Conservation (phyloP, 2,797 vertebrate genomes). For the Lepus townsendii region DNA sequence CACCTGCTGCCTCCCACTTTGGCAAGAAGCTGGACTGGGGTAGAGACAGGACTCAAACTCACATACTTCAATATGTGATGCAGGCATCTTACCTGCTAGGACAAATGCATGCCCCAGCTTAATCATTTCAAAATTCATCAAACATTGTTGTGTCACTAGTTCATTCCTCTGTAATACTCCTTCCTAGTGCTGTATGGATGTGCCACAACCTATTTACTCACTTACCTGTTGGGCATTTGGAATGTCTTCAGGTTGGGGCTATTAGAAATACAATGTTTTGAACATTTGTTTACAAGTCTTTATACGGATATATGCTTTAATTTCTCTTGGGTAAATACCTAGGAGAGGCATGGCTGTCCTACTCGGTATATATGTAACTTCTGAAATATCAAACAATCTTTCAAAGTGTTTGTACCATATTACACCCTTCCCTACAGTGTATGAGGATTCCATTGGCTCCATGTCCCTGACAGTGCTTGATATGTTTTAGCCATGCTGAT, state of each 20-base stretch:
- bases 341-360: background rate
- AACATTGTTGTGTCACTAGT: background rate
- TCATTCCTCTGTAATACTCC: background rate
- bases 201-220: background rate
- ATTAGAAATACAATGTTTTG: constrained; percentile 44
- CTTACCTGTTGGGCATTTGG: background rate
- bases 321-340: background rate
- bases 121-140: constrained; percentile 9
- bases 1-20: no score
- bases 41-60: no score
- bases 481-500: background rate
- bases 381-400: constrained; percentile 26
- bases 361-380: background rate
- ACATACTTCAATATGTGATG: no score
- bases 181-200: background rate
- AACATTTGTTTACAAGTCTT: constrained; percentile 22
- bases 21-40: no score
- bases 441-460: background rate
- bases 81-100: no score
- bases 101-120: no score
- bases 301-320: background rate
- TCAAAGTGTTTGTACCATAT: background rate
- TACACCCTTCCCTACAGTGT: background rate
- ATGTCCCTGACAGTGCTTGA: background rate
- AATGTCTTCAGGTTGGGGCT: background rate